Conservation (phyloP, 2,113 vertebrate species). For the Apeltes quadracus region DNA sequence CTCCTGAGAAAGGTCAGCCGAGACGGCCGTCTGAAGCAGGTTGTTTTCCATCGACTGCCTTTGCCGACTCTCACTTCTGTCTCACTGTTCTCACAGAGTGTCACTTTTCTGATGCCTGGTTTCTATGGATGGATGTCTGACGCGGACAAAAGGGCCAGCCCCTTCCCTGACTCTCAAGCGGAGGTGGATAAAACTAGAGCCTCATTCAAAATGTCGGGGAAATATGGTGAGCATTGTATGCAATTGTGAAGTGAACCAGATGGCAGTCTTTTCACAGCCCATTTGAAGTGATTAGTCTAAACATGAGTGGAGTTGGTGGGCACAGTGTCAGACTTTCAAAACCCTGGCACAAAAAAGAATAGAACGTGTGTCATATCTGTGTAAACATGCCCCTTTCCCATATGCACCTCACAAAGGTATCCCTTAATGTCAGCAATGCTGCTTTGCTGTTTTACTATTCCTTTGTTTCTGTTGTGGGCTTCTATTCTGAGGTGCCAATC, state of each 20-base stretch:
- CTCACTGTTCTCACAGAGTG: constrained; percentile 78
- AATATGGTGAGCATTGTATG: constrained; percentile 55
- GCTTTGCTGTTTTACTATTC: neutral
- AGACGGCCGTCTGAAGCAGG: neutral
- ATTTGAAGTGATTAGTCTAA: neutral
- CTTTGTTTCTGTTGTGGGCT: neutral
- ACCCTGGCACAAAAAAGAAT: neutral
- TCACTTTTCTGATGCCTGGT: constrained; percentile 90
- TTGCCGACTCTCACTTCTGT: constrained; percentile 28
- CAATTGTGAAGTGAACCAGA: neutral
- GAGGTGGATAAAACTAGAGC: constrained; percentile 24
- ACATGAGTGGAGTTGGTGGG: neutral
- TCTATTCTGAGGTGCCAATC: neutral
- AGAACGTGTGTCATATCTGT: neutral
- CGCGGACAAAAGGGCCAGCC: constrained; percentile 45
- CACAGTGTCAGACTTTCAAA: neutral
- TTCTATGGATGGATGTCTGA: constrained; percentile 87
- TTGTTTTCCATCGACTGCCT: neutral
- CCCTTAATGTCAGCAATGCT: neutral
- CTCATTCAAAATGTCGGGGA: constrained; percentile 34
- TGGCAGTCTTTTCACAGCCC: neutral
- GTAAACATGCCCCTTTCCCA: neutral
- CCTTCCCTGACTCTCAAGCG: constrained; percentile 22
- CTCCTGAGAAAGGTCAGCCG: constrained; percentile 87
- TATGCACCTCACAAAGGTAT: neutral